Base-by-base conservation (phyloP, 2,888 invertebrate species). In the Entomobrya multifasciata region DNA sequence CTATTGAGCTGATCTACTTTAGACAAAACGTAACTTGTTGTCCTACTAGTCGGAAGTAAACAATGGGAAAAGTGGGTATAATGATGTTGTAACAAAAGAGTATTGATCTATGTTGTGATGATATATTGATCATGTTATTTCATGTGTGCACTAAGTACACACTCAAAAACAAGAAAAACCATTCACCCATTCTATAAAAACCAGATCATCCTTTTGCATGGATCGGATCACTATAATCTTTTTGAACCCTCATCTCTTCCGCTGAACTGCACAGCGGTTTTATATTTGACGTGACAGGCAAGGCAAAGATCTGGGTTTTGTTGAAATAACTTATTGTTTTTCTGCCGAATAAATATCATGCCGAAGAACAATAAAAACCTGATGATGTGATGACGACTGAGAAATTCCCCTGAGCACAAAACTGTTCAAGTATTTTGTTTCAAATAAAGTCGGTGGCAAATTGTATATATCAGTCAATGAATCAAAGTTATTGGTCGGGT, bases 401-500 rank as follows among this genome's bases (percentile, higher is more conserved):
- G 65, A 65, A 36, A 36, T 36, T 36, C 36, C 36, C 36, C 36
- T 10, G 6, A 30, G 41, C 11, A 41, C 41, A 41, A 36, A 17
- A 17, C 4, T 22, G 25, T 6, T 20, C 60, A 36, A 36, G 4
- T 36, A 8, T 36, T 36, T 36, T 8, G 36, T 36, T 36, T 30
- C 17, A 11, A 52, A 49, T 0, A 30, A 36, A 55, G 27, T 17
- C 27, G 47, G n/a, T 41, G 77, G 60, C 25, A 79, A 65, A 55
- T 62, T 67, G 67, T 55, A 55, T 62, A 62, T n/a, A n/a, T n/a
- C n/a, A n/a, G n/a, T 49, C 27, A 67, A 67, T 27, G 60, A 57
- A 70, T 55, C 3, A 62, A 81, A 81, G 81, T 70, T 70, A 72
- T 81, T 81, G 81, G 72, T 57, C 80, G 55, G 67, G 27, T 67